Evolutionary conservation across 2,797 vertebrate genomes (phyloP).

Genomic region (Mus caroli): DNA sequence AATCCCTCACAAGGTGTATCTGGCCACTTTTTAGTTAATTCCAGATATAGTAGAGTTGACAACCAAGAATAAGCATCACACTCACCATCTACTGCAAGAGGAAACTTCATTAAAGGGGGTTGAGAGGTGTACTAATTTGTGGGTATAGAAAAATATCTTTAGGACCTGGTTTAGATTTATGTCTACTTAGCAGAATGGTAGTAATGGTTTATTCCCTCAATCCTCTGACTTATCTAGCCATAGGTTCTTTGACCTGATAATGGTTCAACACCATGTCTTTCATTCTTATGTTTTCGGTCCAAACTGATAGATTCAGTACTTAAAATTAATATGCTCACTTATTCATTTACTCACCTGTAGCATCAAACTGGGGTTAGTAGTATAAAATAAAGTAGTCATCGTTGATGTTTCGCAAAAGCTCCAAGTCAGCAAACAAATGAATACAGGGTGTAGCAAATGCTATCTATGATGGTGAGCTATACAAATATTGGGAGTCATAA

Average conservation of each 20-base stretch:
- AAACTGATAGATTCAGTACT: neutral
- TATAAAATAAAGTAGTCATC: neutral
- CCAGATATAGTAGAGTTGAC: neutral
- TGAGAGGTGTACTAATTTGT: neutral
- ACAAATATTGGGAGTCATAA: neutral
- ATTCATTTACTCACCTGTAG: neutral
- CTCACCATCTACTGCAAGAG: neutral
- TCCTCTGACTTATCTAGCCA: neutral
- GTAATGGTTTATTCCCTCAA: neutral
- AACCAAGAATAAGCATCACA: neutral
- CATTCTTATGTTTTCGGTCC: constrained; percentile 32
- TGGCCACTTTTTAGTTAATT: neutral
- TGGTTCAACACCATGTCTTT: neutral
- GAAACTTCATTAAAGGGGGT: neutral
- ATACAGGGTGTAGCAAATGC: neutral
- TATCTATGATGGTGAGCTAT: neutral
- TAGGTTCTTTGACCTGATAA: neutral
- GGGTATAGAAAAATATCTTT: neutral
- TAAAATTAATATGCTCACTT: neutral
- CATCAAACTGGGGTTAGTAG: neutral
- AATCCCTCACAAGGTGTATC: neutral
- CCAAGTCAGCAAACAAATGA: neutral
- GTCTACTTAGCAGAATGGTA: neutral
- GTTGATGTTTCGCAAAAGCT: neutral
- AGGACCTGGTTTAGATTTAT: neutral